phyloP scores from a whole-genome alignment of 2,888 invertebrate genomes.

The Panzeria rudis region DNA sequence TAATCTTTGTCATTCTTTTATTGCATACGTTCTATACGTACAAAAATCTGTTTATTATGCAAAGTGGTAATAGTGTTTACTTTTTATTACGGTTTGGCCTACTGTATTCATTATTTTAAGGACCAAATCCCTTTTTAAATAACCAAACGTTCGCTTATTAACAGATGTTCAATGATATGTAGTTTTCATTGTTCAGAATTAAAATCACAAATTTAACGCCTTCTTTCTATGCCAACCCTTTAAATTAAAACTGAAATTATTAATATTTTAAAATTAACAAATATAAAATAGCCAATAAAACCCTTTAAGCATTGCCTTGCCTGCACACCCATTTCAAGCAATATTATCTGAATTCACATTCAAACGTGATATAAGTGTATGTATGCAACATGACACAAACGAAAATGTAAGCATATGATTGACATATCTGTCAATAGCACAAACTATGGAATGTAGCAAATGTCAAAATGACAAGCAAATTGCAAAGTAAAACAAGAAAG shows the following conservation, averaged over 20 bases:
- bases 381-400: conserved; percentile 55
- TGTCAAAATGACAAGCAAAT: conserved; percentile 70
- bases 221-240: background rate
- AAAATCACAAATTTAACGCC: conserved; percentile 6
- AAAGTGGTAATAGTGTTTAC: too few relatives aligned
- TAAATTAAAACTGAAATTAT: conserved; percentile 6
- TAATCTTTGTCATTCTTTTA: too few relatives aligned
- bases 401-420: conserved; percentile 46
- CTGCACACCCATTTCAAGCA: background rate
- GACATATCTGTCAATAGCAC: conserved; percentile 56
- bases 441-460: conserved; percentile 67
- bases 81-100: too few relatives aligned
- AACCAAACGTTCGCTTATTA: too few relatives aligned
- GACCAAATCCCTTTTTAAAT: too few relatives aligned
- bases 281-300: conserved; percentile 4
- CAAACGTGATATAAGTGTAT: background rate
- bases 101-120: too few relatives aligned
- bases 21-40: too few relatives aligned
- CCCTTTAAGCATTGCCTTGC: background rate
- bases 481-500: conserved; percentile 49
- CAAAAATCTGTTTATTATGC: too few relatives aligned
- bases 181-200: background rate
- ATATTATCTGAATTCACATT: conserved; percentile 22
- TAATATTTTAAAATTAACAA: background rate
- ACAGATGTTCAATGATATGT: background rate